Evolutionary conservation across 2,113 vertebrate genomes (phyloP).

Genomic region (Callipepla californica): DNA sequence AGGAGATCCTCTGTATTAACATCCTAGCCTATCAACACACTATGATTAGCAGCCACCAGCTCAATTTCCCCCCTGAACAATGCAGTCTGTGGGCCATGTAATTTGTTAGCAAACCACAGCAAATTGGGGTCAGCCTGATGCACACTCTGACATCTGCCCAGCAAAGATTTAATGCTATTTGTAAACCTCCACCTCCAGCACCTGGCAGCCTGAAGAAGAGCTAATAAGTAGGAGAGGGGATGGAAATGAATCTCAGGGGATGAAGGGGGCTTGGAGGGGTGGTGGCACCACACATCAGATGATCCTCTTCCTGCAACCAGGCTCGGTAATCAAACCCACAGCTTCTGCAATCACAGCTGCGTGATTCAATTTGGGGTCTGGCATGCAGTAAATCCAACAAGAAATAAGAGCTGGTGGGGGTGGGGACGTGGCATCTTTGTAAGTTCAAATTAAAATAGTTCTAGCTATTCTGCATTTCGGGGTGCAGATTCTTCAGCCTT

Average conservation of each 20-base stretch:
- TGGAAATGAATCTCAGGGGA: not conserved
- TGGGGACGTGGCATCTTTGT: not conserved
- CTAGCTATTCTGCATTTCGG: fast-evolving
- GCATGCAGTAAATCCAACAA: not conserved
- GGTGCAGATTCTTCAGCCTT: fast-evolving
- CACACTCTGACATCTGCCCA: not conserved
- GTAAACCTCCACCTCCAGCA: not conserved
- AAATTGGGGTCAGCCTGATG: not conserved
- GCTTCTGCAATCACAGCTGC: not conserved
- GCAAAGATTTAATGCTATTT: not conserved
- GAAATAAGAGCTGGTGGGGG: not conserved
- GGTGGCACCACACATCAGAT: not conserved
- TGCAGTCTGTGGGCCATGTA: not conserved
- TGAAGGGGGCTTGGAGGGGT: not conserved
- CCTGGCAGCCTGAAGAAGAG: not conserved
- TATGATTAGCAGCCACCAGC: not conserved
- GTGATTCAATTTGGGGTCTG: not conserved
- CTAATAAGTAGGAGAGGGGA: not conserved
- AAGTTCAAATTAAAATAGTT: not conserved
- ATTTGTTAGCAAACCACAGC: not conserved
- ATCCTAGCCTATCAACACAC: not conserved
- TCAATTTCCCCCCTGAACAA: not conserved
- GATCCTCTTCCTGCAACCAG: not conserved
- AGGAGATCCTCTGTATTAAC: not conserved
- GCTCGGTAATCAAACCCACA: not conserved